Conservation (phyloP, 1,140 invertebrate species). For the Metopolophium dirhodum region DNA sequence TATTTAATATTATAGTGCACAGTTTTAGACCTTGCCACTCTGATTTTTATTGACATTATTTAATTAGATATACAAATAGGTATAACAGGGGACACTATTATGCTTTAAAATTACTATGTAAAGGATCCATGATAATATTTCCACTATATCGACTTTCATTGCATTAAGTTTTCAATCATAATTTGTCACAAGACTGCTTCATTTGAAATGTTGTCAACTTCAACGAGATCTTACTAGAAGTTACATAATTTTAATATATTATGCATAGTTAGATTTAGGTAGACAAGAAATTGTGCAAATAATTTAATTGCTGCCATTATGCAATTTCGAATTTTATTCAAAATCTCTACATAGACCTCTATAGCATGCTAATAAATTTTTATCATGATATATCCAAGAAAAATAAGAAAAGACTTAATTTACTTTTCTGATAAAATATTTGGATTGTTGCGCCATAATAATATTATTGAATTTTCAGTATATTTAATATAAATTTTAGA, state of each 20-base stretch:
- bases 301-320: too few species aligned
- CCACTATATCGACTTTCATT: too few species aligned
- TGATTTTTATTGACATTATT: not conserved
- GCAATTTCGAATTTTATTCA: not conserved
- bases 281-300: too few species aligned
- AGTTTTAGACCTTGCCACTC: not conserved
- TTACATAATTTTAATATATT: not conserved
- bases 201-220: not conserved
- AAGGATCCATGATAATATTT: too few species aligned
- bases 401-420: too few species aligned
- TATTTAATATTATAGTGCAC: not conserved
- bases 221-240: not conserved
- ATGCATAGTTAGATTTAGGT: not conserved
- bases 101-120: not conserved
- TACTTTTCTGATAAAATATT: not conserved
- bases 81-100: not conserved
- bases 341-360: too few species aligned
- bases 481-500: not conserved
- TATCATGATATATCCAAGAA: too few species aligned
- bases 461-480: not conserved
- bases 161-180: not conserved
- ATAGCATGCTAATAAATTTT: too few species aligned
- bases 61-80: not conserved
- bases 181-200: not conserved
- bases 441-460: not conserved